phyloP scores from a whole-genome alignment of 2,113 vertebrate species.

The Scophthalmus maximus region DNA sequence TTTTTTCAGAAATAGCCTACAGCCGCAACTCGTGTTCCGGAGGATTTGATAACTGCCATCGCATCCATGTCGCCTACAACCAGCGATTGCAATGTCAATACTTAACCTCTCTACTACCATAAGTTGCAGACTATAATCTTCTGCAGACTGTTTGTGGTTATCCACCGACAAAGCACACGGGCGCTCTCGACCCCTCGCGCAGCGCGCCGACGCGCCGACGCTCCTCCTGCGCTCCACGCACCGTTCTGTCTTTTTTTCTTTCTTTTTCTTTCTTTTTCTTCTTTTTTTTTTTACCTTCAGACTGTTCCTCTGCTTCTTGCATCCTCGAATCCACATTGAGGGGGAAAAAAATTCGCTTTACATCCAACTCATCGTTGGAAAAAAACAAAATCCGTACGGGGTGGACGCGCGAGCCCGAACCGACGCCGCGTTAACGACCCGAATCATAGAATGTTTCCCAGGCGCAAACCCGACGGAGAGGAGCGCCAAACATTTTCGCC shows the following conservation, averaged over 20 bases:
- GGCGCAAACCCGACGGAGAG: slow-evolving; percentile 70
- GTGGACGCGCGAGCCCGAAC: slow-evolving; percentile 35
- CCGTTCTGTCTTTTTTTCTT: too few relatives aligned
- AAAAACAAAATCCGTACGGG: slow-evolving; percentile 22
- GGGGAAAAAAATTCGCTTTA: slow-evolving; percentile 66
- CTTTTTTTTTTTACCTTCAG: slow-evolving; percentile 85
- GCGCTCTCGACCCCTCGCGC: slow-evolving; percentile 51
- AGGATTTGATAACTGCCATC: slow-evolving; percentile 22
- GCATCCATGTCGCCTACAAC: neutral
- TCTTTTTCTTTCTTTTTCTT: too few relatives aligned
- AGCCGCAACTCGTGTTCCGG: slow-evolving; percentile 27
- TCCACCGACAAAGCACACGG: slow-evolving; percentile 34
- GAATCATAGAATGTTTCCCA: slow-evolving; percentile 63
- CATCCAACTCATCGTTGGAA: slow-evolving; percentile 72
- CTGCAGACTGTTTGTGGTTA: too few relatives aligned
- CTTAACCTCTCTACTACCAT: neutral
- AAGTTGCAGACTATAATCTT: too few relatives aligned
- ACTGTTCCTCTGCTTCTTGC: slow-evolving; percentile 82
- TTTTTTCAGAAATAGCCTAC: slow-evolving; percentile 6
- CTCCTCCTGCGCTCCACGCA: slow-evolving; percentile 51
- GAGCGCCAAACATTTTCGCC: slow-evolving; percentile 72
- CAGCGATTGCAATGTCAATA: neutral
- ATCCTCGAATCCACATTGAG: slow-evolving; percentile 84
- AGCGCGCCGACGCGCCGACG: slow-evolving; percentile 59
- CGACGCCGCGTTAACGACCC: slow-evolving; percentile 45